Percentiles rank a stretch among this genome's conserved stretches.
These are phyloP conservation scores for Hypotaenidia philippensis DNA, from an alignment of 2,797 vertebrate species.

Conservation along the genomic window DNA sequence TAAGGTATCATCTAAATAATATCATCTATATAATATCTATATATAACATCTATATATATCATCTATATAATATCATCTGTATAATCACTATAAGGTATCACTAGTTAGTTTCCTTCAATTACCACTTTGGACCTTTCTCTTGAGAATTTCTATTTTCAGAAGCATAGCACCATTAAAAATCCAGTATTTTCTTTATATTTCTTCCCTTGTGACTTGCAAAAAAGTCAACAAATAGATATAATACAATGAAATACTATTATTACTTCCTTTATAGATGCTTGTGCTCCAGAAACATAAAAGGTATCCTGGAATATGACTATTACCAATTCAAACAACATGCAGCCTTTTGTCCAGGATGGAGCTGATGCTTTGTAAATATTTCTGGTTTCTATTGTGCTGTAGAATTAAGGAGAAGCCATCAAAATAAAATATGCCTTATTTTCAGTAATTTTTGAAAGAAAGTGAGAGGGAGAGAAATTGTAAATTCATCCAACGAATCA, in stretches of 20 bases:
- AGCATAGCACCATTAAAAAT: not conserved
- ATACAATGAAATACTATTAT: not conserved
- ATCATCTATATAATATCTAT: too few species aligned
- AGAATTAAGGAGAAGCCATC: not conserved
- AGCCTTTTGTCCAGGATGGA: not conserved
- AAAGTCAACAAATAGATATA: not conserved
- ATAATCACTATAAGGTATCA: not conserved
- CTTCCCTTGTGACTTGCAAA: not conserved
- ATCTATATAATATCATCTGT: too few species aligned
- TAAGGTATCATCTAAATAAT: too few species aligned
- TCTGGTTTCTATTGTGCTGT: not conserved
- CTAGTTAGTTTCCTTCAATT: not conserved
- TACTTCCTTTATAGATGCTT: not conserved
- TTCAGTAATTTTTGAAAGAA: conserved; percentile 1
- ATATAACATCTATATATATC: too few species aligned
- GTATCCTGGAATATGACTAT: not conserved
- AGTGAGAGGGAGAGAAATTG: not conserved
- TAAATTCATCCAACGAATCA: not conserved
- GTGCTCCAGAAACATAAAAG: not conserved
- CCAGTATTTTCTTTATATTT: not conserved
- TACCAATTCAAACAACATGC: not conserved
- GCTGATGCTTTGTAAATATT: conserved; percentile 24
- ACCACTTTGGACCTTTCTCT: not conserved
- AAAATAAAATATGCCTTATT: conserved; percentile 18
- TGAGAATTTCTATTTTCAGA: not conserved